A percentile compares a stretch with the other conserved stretches of the same genome.
Conservation (phyloP, 2,888 invertebrate species). For the Noctua janthina region DNA sequence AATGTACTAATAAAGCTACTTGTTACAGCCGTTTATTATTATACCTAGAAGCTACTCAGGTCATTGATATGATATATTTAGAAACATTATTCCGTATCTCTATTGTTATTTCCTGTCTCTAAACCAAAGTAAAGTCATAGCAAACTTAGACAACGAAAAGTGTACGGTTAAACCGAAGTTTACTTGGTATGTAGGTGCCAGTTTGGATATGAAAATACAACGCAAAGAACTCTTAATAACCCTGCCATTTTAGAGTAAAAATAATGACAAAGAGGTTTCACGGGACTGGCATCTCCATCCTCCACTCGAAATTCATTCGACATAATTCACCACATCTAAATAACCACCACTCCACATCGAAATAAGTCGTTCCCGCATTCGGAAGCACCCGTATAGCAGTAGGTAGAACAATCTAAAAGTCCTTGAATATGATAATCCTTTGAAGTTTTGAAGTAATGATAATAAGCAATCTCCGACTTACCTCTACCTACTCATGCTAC, state of each 20-base stretch:
- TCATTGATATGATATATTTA: too few species aligned
- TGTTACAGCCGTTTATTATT: too few species aligned
- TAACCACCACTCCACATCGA: background rate
- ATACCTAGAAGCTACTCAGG: too few species aligned
- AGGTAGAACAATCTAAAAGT: conserved; percentile 10
- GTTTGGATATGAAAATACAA: background rate
- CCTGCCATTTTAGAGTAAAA: background rate
- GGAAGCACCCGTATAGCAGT: conserved; percentile 2
- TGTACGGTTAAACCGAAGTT: background rate
- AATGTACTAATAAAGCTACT: too few species aligned
- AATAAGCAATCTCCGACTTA: conserved; percentile 39
- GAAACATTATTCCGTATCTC: background rate
- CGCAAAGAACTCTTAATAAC: background rate
- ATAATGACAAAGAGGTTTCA: background rate
- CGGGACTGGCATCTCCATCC: background rate
- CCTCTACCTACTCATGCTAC: background rate
- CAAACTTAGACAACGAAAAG: background rate
- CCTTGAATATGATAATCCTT: conserved; percentile 27
- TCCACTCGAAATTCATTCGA: conserved; percentile 11
- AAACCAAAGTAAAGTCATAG: background rate
- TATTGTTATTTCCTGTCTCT: background rate
- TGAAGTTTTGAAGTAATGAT: conserved; percentile 33
- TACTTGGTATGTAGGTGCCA: background rate
- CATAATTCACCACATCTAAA: conserved; percentile 13
- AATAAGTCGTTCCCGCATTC: conserved; percentile 3